Conservation (phyloP, 2,797 vertebrate genomes). For the Knipowitschia caucasica region DNA sequence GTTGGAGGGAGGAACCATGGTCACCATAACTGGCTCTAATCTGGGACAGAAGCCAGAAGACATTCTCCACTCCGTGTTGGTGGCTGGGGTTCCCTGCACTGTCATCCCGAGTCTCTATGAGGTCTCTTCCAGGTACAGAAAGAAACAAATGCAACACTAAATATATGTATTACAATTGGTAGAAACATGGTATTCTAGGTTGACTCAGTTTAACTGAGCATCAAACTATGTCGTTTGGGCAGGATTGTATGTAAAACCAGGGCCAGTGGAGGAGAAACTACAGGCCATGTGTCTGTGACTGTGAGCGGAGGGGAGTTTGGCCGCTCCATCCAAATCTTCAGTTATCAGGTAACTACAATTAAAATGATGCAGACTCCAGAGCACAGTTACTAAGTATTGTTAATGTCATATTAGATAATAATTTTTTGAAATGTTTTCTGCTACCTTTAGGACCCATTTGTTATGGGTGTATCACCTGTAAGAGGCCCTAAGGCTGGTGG, state of each 20-base stretch:
- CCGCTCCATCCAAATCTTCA: slow-evolving; percentile 81
- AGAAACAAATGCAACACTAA: not conserved
- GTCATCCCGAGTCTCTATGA: slow-evolving; percentile 86
- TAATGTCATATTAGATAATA: not conserved
- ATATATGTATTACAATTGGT: too few species aligned
- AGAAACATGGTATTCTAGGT: too few species aligned
- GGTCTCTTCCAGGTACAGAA: slow-evolving; percentile 88
- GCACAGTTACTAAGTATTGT: not conserved
- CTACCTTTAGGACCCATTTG: slow-evolving; percentile 80
- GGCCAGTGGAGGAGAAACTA: slow-evolving; percentile 75
- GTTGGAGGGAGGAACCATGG: slow-evolving; percentile 86
- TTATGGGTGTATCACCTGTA: slow-evolving; percentile 82
- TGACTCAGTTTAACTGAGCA: too few species aligned
- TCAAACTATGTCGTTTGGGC: slow-evolving; percentile 12
- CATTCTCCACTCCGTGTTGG: slow-evolving; percentile 84
- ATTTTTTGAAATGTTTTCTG: not conserved
- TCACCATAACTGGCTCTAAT: slow-evolving; percentile 94
- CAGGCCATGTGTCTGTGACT: slow-evolving; percentile 80
- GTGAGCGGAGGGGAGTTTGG: slow-evolving; percentile 85
- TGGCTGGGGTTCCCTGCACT: slow-evolving; percentile 84
- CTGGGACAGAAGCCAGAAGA: slow-evolving; percentile 92
- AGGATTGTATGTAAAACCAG: slow-evolving; percentile 89
- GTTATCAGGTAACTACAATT: slow-evolving; percentile 83
- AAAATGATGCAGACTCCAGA: too few species aligned
- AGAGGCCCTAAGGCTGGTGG: slow-evolving; percentile 91